Evolutionary conservation across 2,888 invertebrate genomes (phyloP).

Genomic region (Onchidella celtica): DNA sequence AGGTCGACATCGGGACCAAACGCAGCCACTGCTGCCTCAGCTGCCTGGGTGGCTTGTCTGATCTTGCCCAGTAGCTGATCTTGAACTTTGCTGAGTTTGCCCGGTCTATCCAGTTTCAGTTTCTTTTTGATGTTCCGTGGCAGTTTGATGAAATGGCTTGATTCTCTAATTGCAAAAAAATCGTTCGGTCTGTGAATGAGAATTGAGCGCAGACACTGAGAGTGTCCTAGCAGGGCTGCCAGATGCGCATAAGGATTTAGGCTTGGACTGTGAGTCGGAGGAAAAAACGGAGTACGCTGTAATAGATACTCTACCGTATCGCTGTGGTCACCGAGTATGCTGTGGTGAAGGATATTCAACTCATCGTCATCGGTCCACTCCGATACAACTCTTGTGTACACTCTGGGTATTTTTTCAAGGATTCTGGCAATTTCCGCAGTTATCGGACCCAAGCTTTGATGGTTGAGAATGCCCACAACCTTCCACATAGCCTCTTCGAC

Average conservation of each 20-base stretch:
- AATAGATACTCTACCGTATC: conserved; percentile 27
- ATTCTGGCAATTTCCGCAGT: too few relatives aligned
- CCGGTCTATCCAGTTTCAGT: neutral
- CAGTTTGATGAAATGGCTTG: conserved; percentile 15
- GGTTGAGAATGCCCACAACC: too few relatives aligned
- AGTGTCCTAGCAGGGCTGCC: conserved; percentile 35
- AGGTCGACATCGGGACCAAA: too few relatives aligned
- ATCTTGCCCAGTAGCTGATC: conserved; percentile 22
- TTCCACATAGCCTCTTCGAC: too few relatives aligned
- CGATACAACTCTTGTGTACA: too few relatives aligned
- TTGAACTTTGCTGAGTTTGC: neutral
- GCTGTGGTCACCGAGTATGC: conserved; percentile 31
- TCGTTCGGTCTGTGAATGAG: conserved; percentile 21
- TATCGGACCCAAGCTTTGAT: too few relatives aligned
- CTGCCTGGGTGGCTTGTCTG: neutral
- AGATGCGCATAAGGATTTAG: conserved; percentile 43
- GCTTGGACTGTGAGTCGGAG: conserved; percentile 3
- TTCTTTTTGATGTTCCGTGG: neutral
- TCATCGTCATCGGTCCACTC: too few relatives aligned
- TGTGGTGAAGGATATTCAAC: conserved; percentile 38
- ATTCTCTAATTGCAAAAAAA: conserved; percentile 11
- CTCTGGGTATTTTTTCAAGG: too few relatives aligned
- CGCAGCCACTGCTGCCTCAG: conserved; percentile 25
- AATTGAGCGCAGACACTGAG: conserved; percentile 25
- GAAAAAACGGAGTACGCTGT: conserved; percentile 3